These are phyloP conservation scores for Oryzias woworae DNA, from an alignment of 2,113 vertebrate species.

Conservation along the genomic window DNA sequence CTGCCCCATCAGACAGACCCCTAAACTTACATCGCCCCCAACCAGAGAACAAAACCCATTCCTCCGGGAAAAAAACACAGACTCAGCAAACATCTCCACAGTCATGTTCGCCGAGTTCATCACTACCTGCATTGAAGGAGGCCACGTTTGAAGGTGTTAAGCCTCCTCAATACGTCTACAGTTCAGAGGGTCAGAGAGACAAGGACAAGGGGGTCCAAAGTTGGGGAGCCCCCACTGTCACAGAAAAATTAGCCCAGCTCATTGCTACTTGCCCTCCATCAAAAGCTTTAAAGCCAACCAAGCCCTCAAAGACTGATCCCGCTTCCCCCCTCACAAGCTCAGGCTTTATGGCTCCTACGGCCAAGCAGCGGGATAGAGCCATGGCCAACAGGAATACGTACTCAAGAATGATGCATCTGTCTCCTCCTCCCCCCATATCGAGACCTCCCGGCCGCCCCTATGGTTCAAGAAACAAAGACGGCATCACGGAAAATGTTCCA, in stretches of 20 bases:
- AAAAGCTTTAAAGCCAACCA: slow-evolving; percentile 90
- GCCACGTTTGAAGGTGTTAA: slow-evolving; percentile 78
- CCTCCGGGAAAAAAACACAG: slow-evolving; percentile 74
- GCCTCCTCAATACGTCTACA: slow-evolving; percentile 67
- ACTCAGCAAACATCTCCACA: slow-evolving; percentile 58
- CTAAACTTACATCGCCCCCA: slow-evolving; percentile 74
- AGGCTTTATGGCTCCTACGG: slow-evolving; percentile 77
- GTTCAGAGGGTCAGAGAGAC: slow-evolving; percentile 80
- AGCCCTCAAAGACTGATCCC: slow-evolving; percentile 73
- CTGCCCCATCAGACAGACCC: slow-evolving; percentile 68
- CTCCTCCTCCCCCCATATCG: slow-evolving; percentile 76
- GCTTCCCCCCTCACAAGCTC: slow-evolving; percentile 63
- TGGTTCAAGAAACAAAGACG: slow-evolving; percentile 77
- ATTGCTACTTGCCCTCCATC: slow-evolving; percentile 94
- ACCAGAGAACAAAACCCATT: slow-evolving; percentile 72
- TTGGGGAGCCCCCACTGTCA: slow-evolving; percentile 86
- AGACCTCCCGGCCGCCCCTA: slow-evolving; percentile 78
- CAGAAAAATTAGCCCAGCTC: slow-evolving; percentile 94
- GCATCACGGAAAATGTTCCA: slow-evolving; percentile 63
- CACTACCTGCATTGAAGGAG: slow-evolving; percentile 64
- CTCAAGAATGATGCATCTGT: slow-evolving; percentile 75
- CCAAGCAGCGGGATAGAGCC: slow-evolving; percentile 75
- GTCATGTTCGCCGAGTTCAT: slow-evolving; percentile 59
- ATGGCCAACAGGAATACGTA: slow-evolving; percentile 80
- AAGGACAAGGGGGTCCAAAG: slow-evolving; percentile 80